Evolutionary conservation across 1,140 invertebrate species (phyloP), one percentile per base, ranked within the genome.

Genomic region (Trichonephila clavata): DNA sequence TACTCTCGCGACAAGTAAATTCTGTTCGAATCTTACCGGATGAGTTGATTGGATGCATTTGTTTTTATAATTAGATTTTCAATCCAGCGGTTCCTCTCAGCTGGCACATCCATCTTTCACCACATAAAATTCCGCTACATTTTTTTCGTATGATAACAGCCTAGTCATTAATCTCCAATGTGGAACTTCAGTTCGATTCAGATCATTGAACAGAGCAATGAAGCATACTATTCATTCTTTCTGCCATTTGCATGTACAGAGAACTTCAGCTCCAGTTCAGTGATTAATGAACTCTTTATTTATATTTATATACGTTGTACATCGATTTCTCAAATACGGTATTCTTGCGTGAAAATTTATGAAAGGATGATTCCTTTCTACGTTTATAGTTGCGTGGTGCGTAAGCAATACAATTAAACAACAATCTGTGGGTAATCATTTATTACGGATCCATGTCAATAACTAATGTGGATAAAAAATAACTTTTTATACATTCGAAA

Each of bases 271-370:
- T 60, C 18, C 50, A 16, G 65, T 21, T n/a, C 68, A 2, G n/a
- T 90, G 88, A 90, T 90, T 77, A 80, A 90, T 90, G 71, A 90
- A 90, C 39, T 18, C 50, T 32, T 80, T 90, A 80, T 90, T 90
- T 90, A 71, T 90, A 61, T 90, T 80, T 77, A 43, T 90, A 90
- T 77, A 80, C 59, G 57, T 61, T 10, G 65, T 4, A 1, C 39
- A 90, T 77, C 65, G 88, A 90, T 90, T 21, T 60, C 32, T 50
- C 32, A 21, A 90, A 61, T 80, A 32, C 43, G 88, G 21, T 60
- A 60, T 80, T 61, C 50, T 59, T 59, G 86, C 60, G 60, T 68
- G 86, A 88, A 88, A 60, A 88, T 88, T 88, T 88, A 88, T 88
- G 86, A 50, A 88, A 71, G 60, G 13, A 77, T 32, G 3, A 77